Base-by-base conservation (phyloP, 1,140 invertebrate genomes). In the Olivierus martensii region DNA sequence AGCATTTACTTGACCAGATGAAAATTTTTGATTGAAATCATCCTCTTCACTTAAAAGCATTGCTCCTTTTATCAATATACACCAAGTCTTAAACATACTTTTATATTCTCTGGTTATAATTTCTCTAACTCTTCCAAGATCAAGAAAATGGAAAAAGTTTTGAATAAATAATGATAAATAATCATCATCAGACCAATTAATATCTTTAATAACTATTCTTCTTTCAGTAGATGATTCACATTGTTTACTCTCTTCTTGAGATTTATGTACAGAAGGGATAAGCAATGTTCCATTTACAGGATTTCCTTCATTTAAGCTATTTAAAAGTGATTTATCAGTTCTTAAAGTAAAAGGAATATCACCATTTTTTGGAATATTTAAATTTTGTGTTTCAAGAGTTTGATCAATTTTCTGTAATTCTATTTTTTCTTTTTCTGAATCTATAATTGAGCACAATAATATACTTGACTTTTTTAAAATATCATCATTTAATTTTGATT, bases 111-210 rank as follows among this genome's bases (percentile, higher is more conserved):
- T 15, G 45, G 37, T 52, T 7, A 56, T 10, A 19, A 49, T 41
- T 50, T 56, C 50, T 35, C 50, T 44, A 6, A 56, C 43, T 46
- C 41, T 44, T 34, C 52, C 50, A 15, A 52, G 44, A 49, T 56
- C 51, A 49, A 56, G 49, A 4, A 56, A 46, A 52, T 56, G 55
- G 18, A 56, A 56, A 49, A 52, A 56, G 28, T 56, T 52, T 42
- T 56, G 55, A 21, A 56, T 22, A 18, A 56, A 56, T 0, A 42
- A 22, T n/a, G 55, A 46, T 35, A 44, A 22, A 17, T 46, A 12
- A 18, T 22, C 43, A 44, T 56, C 55, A 15, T 42, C 44, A 46
- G 14, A 11, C 22, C 39, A 28, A 28, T 28, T 28, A 28, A 28
- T 28, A 28, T 28, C 28, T 28, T 28, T 28, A 28, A 28, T 6